A percentile compares a stretch with the other conserved stretches of the same genome.
These are phyloP conservation scores for Drosophila borealis DNA, from an alignment of 2,888 invertebrate genomes.

Conservation along the genomic window DNA sequence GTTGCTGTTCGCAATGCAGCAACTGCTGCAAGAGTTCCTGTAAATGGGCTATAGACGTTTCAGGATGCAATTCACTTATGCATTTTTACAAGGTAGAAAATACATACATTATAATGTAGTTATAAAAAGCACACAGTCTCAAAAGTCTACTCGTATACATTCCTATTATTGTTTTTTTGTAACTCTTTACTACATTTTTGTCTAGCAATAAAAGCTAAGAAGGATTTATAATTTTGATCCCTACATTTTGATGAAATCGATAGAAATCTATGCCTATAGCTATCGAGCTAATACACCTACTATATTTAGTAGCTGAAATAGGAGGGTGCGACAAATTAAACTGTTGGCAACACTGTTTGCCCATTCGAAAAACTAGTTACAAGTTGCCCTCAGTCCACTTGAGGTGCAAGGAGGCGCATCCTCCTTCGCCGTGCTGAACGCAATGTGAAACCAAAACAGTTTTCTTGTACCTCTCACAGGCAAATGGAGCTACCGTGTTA, in stretches of 20 bases:
- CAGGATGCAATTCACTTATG: too few species aligned
- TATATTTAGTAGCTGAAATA: not conserved
- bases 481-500: conserved; percentile 47
- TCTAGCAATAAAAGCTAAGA: too few species aligned
- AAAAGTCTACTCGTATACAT: too few species aligned
- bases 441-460: conserved; percentile 10
- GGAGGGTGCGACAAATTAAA: conserved; percentile 5
- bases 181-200: too few species aligned
- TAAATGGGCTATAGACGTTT: not conserved
- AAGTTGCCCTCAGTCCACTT: not conserved
- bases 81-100: too few species aligned
- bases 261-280: too few species aligned
- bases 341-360: not conserved
- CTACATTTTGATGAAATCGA: too few species aligned
- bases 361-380: not conserved
- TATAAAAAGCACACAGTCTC: too few species aligned
- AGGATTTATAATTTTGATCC: too few species aligned
- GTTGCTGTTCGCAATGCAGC: conserved; percentile 1
- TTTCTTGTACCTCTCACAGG: not conserved
- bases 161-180: too few species aligned
- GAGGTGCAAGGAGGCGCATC: not conserved
- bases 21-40: conserved; percentile 15
- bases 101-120: too few species aligned
- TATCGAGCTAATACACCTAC: not conserved
- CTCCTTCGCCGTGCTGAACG: not conserved